Percentiles rank a stretch among this genome's conserved stretches.
Conservation (phyloP, 1,140 invertebrate species). For the Pomacea maculata region DNA sequence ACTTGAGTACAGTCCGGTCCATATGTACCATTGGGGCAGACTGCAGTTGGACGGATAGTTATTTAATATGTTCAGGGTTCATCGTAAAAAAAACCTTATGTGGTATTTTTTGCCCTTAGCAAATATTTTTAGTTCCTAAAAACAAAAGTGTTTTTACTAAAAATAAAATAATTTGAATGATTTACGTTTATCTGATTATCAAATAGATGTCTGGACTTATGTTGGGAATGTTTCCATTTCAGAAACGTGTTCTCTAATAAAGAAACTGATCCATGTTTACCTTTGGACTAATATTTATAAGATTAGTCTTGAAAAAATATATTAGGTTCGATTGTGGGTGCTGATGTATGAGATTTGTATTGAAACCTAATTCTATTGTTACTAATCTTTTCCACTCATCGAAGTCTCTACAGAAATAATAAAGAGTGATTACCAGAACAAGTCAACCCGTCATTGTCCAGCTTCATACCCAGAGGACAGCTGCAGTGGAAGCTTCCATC, state of each 20-base stretch:
- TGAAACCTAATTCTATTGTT: background rate
- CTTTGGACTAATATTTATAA: no score
- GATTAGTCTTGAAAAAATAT: no score
- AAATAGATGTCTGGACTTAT: background rate
- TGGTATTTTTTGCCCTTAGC: background rate
- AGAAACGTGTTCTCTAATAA: no score
- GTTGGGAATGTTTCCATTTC: no score
- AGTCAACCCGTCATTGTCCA: background rate
- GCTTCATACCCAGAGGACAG: background rate
- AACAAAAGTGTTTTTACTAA: conserved; percentile 27
- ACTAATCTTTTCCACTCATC: conserved; percentile 10
- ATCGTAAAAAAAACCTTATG: background rate
- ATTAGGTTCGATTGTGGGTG: no score
- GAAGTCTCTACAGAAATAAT: conserved; percentile 8
- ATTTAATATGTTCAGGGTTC: no score
- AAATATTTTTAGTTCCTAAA: conserved; percentile 20
- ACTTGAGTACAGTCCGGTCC: background rate
- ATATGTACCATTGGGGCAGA: background rate
- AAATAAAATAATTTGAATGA: conserved; percentile 15
- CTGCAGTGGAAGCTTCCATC: background rate
- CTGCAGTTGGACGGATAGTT: background rate
- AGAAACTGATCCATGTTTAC: no score
- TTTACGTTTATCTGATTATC: background rate
- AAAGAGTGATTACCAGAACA: conserved; percentile 6
- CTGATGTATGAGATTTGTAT: background rate